Evolutionary conservation across 2,113 vertebrate species (phyloP).

Genomic region (Aegotheles bennettii): DNA sequence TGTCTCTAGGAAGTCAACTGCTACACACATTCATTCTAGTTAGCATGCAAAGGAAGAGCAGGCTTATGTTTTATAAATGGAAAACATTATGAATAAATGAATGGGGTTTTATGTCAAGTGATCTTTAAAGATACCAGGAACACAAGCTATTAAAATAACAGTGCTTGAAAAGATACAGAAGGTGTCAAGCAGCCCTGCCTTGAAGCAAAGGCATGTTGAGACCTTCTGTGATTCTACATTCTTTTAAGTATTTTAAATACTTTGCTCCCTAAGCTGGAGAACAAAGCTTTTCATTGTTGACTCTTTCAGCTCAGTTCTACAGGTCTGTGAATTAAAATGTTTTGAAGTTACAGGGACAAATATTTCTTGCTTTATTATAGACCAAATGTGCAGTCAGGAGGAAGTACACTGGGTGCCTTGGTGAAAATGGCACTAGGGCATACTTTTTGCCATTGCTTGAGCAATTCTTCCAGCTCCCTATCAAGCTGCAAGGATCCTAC

Average conservation of each 20-base stretch:
- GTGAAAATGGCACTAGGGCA: background rate
- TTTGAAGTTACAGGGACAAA: background rate
- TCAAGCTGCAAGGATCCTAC: background rate
- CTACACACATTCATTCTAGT: background rate
- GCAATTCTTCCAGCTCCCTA: background rate
- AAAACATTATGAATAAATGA: background rate
- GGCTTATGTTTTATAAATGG: background rate
- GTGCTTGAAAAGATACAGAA: background rate
- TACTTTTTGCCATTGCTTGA: background rate
- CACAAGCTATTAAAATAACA: background rate
- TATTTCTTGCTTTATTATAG: background rate
- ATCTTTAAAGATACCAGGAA: background rate
- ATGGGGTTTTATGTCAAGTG: background rate
- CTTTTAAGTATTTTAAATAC: conserved; percentile 5
- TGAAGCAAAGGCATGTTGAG: background rate
- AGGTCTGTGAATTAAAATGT: background rate
- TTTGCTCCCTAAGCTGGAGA: background rate
- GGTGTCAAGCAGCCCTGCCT: background rate
- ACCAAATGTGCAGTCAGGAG: background rate
- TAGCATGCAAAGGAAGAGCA: background rate
- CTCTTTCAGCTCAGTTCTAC: background rate
- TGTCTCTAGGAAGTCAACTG: background rate
- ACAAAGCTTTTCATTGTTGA: conserved; percentile 44
- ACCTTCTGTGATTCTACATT: conserved; percentile 40
- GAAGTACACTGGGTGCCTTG: background rate